These are phyloP conservation scores for Mastacembelus armatus DNA, from an alignment of 2,797 vertebrate genomes.

Conservation along the genomic window DNA sequence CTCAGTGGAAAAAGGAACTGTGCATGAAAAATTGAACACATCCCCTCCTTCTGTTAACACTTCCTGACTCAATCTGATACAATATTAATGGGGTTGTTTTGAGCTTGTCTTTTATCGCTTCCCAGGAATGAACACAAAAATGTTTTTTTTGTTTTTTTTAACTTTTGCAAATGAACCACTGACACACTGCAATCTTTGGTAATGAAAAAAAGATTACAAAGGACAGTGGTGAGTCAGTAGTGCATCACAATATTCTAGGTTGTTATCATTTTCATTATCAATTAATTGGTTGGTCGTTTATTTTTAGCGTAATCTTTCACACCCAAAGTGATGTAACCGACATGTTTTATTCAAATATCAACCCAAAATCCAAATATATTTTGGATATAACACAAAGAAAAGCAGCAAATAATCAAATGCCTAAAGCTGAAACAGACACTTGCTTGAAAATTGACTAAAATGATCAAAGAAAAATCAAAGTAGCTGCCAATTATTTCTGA, in stretches of 20 bases:
- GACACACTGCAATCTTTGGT: not conserved
- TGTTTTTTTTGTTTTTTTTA: not conserved
- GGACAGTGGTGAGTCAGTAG: not conserved
- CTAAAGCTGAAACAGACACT: too few species aligned
- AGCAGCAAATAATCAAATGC: too few species aligned
- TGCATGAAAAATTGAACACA: conserved; percentile 71
- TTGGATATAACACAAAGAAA: not conserved
- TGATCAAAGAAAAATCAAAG: too few species aligned
- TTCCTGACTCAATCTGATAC: conserved; percentile 55
- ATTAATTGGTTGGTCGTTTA: not conserved
- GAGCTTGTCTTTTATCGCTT: conserved; percentile 45
- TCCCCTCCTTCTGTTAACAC: conserved; percentile 62
- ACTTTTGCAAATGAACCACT: conserved; percentile 9
- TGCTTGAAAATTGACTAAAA: too few species aligned
- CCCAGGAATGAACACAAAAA: conserved; percentile 15
- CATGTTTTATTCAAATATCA: not conserved
- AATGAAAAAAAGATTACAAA: conserved; percentile 12
- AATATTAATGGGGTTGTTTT: conserved; percentile 68
- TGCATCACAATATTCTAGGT: not conserved
- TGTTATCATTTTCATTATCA: not conserved
- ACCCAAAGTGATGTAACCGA: not conserved
- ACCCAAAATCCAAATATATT: not conserved
- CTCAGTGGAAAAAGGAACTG: conserved; percentile 47
- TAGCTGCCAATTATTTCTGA: too few species aligned
- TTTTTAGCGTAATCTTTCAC: too few species aligned